Percentiles rank a stretch among this genome's conserved stretches.
Conservation (phyloP, 2,113 vertebrate genomes). For the Phaethon lepturus region DNA sequence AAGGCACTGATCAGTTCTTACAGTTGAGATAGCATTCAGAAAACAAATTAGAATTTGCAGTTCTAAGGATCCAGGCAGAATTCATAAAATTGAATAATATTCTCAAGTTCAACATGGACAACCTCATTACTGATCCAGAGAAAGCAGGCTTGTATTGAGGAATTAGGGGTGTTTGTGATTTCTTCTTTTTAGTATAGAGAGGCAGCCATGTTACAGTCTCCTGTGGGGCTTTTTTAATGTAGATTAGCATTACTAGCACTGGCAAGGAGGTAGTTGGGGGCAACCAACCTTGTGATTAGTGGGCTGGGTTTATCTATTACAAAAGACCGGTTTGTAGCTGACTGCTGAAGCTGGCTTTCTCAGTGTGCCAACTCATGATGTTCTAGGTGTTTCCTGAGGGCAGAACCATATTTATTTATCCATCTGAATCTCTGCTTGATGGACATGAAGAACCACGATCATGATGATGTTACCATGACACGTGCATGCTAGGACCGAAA, state of each 20-base stretch:
- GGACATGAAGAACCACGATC: background rate
- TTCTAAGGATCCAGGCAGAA: constrained; percentile 26
- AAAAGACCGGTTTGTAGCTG: background rate
- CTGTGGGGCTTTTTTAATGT: background rate
- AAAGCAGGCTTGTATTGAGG: background rate
- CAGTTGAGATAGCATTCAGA: constrained; percentile 47
- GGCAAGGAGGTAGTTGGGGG: background rate
- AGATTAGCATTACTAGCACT: background rate
- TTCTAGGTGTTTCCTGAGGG: background rate
- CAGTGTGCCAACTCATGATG: background rate
- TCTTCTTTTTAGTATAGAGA: background rate
- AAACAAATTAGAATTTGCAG: constrained; percentile 15
- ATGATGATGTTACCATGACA: background rate
- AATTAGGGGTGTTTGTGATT: background rate
- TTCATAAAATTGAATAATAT: background rate
- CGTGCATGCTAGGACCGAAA: rapidly evolving
- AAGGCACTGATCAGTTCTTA: constrained; percentile 14
- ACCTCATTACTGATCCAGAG: background rate
- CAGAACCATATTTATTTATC: background rate
- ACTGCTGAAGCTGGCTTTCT: background rate
- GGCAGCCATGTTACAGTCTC: background rate
- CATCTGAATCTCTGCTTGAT: background rate
- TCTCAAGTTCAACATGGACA: background rate
- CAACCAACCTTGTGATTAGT: background rate
- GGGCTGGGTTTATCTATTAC: background rate